Evolutionary conservation across 2,797 vertebrate species (phyloP), one percentile per base, ranked within the genome.

Genomic region (Zalophus californianus): DNA sequence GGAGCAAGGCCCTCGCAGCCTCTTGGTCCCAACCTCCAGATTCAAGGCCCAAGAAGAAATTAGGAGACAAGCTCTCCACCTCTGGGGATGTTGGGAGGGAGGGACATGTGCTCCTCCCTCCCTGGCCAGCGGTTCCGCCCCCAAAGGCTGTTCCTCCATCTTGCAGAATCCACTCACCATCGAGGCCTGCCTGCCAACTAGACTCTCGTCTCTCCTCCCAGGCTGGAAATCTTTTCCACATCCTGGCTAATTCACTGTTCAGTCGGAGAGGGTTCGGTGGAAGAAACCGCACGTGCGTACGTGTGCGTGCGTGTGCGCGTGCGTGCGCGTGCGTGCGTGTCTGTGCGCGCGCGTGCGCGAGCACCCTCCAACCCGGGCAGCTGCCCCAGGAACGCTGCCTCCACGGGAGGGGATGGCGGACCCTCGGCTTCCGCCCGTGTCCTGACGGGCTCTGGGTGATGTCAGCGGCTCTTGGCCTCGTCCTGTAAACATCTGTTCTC

Each of bases 401-500:
- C 32, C 20, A 60, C 77, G 35, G 58, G 66, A 90, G 93, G 44
- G 18, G 23, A 54, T 2, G 4, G 35, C 73, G 96, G 95, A 94
- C 93, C 94, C 90, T 75, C 9, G 0, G 75, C 75, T 25, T 20
- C 89, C 4, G 86, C 44, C 90, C 4, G 20, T 20, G 50, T 93
- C 90, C 90, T 86, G 38, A 91, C 18, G 72, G 92, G 93, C 94
- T 94, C 72, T 35, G 4, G 13, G 32, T 98, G 98, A 98, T 75
- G 92, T 98, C 96, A 97, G 87, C 2, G 7, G 80, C 85, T 80
- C 93, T 93, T 93, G 96, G 96, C 93, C 48, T 96, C 44, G 16
- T 96, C 84, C 78, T 29, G 72, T 70, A 96, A 97, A 98, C 97
- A 98, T 97, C 97, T 98, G 97, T 93, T 96, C 97, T 97, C 94